Evolutionary conservation across 2,797 vertebrate genomes (phyloP), one percentile per base, ranked within the genome.

Genomic region (Rallus crepitans): DNA sequence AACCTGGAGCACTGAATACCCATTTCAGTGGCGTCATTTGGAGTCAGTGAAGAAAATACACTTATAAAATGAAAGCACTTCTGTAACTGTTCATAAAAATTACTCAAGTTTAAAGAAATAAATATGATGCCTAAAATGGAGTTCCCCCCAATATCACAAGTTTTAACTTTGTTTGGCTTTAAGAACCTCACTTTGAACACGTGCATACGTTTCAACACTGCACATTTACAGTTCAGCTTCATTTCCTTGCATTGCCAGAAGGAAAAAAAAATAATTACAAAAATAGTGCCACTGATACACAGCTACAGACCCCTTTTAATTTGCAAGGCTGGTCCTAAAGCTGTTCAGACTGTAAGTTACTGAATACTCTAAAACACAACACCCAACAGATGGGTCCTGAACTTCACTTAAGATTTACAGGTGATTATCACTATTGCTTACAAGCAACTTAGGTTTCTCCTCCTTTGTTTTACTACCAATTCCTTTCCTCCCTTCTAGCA

Each of bases 191-290:
- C 33, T 90, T 71, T 13, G 69, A 39, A 53, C 20, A 56, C 9
- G 6, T 10, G 0, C 5, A 0, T 16, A 86, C 57, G 35, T 87
- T 92, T 84, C 5, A 5, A 76, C 45, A 42, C 4, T 13, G 33
- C 28, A 68, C 6, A 48, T 82, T 70, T 60, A 73, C 11, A 87
- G n/a, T n/a, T 84, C 56, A 52, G 23, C 21, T 72, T 70, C 8
- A 28, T 80, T 89, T 77, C 33, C 40, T 68, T 53, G 42, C 15
- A 31, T 12, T 7, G 12, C 28, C 42, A 82, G 75, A 63, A 59
- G 11, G 0, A 2, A 20, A 75, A 78, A 48, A 20, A 75, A 7
- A 4, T 25, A 31, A 4, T 2, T 20, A 45, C 2, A 12, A 2
- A 2, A 31, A 15, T 20, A 79, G 8, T n/a, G 15, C 7, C 65